These are phyloP conservation scores for Drosophila nikananu DNA, from an alignment of 1,140 invertebrate genomes.

Conservation along the genomic window DNA sequence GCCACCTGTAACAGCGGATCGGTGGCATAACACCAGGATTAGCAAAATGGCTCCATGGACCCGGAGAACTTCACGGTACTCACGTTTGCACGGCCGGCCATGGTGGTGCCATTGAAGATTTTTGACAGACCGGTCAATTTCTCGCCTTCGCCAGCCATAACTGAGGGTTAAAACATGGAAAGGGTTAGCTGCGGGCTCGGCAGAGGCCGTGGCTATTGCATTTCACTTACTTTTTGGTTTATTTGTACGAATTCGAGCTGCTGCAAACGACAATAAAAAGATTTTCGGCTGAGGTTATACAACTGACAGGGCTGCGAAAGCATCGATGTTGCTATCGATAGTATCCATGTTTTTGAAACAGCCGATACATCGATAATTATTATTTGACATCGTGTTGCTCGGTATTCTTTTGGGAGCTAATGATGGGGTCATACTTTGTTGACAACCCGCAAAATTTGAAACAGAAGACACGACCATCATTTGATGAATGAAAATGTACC, in stretches of 20 bases:
- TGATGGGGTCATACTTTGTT: too few relatives aligned
- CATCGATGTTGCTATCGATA: slow-evolving; percentile 1
- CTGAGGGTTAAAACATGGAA: slow-evolving; percentile 17
- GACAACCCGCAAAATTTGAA: too few relatives aligned
- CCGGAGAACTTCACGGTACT: slow-evolving; percentile 71
- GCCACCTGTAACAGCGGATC: slow-evolving; percentile 86
- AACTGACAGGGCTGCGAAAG: slow-evolving; percentile 37
- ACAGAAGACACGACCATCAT: too few relatives aligned
- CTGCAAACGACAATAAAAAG: slow-evolving; percentile 44
- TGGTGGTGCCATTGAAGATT: slow-evolving; percentile 88
- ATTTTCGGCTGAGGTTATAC: slow-evolving; percentile 71
- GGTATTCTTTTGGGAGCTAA: too few relatives aligned
- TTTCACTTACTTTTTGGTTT: slow-evolving; percentile 46
- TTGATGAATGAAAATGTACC: too few relatives aligned
- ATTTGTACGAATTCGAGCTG: slow-evolving; percentile 39
- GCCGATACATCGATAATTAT: slow-evolving; percentile 1
- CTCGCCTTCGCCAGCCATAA: slow-evolving; percentile 89
- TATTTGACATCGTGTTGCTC: too few relatives aligned
- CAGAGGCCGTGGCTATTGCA: neutral
- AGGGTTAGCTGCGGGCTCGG: neutral
- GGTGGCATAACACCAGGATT: slow-evolving; percentile 41
- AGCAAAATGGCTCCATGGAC: neutral
- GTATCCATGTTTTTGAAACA: neutral
- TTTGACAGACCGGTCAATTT: slow-evolving; percentile 87
- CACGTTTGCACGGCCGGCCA: slow-evolving; percentile 89